Percentiles rank a stretch among this genome's conserved stretches.
Evolutionary conservation across 2,797 vertebrate genomes (phyloP).

Genomic region (Scyliorhinus canicula): DNA sequence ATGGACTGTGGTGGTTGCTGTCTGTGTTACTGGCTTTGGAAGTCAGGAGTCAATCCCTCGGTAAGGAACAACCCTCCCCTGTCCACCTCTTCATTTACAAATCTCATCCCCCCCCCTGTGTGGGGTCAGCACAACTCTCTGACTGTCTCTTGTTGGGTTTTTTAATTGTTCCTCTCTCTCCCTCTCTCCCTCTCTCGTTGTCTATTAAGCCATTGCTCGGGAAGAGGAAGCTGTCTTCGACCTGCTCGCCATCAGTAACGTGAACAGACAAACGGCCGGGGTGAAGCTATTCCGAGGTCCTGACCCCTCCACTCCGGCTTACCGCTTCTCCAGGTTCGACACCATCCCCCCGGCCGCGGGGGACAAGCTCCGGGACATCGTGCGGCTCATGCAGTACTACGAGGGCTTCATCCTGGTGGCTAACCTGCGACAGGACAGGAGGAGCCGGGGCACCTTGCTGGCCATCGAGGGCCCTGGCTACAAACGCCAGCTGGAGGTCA

Average conservation of each 20-base stretch:
- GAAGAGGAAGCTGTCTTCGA: slow-evolving; percentile 79
- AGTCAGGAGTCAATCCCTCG: slow-evolving; percentile 28
- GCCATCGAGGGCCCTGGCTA: slow-evolving; percentile 71
- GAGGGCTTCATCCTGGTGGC: slow-evolving; percentile 91
- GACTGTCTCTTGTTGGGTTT: background rate
- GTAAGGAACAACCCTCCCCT: background rate
- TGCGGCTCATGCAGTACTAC: slow-evolving; percentile 67
- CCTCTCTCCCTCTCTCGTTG: background rate
- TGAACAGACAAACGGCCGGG: slow-evolving; percentile 83
- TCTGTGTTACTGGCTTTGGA: slow-evolving; percentile 62
- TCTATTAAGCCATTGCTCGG: slow-evolving; percentile 66
- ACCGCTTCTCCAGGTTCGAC: slow-evolving; percentile 91
- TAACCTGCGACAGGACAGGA: slow-evolving; percentile 81
- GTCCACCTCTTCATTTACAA: too few species aligned
- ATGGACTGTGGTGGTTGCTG: slow-evolving; percentile 61
- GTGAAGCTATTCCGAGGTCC: slow-evolving; percentile 86
- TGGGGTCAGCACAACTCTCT: background rate
- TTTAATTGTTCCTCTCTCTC: too few species aligned
- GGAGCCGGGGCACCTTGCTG: slow-evolving; percentile 81
- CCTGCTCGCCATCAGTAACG: slow-evolving; percentile 82
- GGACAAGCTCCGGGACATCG: slow-evolving; percentile 67
- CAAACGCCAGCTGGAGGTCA: slow-evolving; percentile 81
- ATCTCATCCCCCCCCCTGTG: background rate
- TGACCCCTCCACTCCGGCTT: slow-evolving; percentile 68
- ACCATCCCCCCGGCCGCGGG: slow-evolving; percentile 77